These are phyloP conservation scores for Oostethus manadensis DNA, from an alignment of 2,113 vertebrate genomes.

Conservation along the genomic window DNA sequence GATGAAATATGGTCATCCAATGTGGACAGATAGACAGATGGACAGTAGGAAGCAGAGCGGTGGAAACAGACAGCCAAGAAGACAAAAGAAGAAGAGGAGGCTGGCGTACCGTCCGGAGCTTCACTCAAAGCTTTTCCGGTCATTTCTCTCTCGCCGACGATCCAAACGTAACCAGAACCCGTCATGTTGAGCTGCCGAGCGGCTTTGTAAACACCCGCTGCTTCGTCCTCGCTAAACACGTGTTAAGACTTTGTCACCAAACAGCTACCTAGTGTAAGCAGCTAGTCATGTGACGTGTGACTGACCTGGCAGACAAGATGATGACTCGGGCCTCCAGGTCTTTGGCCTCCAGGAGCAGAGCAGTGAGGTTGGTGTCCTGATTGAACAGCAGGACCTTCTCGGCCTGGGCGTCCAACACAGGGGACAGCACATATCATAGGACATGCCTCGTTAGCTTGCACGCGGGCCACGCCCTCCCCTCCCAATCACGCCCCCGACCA, in stretches of 20 bases:
- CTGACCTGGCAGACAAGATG: slow-evolving; percentile 91
- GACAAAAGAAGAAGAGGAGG: neutral
- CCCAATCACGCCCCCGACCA: slow-evolving; percentile 59
- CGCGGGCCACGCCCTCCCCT: neutral
- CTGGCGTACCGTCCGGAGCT: slow-evolving; percentile 85
- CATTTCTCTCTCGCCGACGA: slow-evolving; percentile 95
- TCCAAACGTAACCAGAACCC: slow-evolving; percentile 93
- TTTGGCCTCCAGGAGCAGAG: slow-evolving; percentile 89
- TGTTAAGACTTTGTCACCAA: neutral
- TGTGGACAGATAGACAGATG: neutral
- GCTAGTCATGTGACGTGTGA: too few species aligned
- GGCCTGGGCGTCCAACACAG: slow-evolving; percentile 74
- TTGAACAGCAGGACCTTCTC: slow-evolving; percentile 97
- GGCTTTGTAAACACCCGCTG: slow-evolving; percentile 86
- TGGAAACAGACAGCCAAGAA: slow-evolving; percentile 12
- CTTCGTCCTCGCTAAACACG: slow-evolving; percentile 85
- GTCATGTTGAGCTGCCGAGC: slow-evolving; percentile 97
- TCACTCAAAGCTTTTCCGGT: slow-evolving; percentile 91
- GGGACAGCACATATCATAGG: slow-evolving; percentile 49
- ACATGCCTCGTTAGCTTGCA: slow-evolving; percentile 44
- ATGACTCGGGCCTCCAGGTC: slow-evolving; percentile 95
- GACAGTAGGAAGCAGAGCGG: slow-evolving; percentile 46
- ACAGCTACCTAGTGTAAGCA: neutral
- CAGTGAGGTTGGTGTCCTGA: slow-evolving; percentile 92
- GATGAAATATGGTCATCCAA: too few species aligned